These are phyloP conservation scores for Parnassius orleans DNA, from an alignment of 2,888 invertebrate genomes.

Conservation along the genomic window DNA sequence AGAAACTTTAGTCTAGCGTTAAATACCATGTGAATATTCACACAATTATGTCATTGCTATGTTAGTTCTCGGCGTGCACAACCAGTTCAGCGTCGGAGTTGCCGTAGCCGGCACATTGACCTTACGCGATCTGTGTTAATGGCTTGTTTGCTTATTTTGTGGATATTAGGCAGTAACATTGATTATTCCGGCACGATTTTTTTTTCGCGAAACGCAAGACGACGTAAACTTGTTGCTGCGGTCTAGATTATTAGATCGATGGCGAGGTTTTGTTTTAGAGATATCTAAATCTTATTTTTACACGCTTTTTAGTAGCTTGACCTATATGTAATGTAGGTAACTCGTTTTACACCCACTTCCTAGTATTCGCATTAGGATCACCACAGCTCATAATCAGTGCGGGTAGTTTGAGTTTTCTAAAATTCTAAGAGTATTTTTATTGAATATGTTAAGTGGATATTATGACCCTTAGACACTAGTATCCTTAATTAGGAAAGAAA, in stretches of 20 bases:
- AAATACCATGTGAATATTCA: constrained; percentile 46
- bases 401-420: too few relatives aligned
- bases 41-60: constrained; percentile 45
- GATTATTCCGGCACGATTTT: constrained; percentile 16
- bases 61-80: constrained; percentile 28
- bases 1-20: constrained; percentile 14
- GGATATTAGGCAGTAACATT: constrained; percentile 9
- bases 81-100: constrained; percentile 7
- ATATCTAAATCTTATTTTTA: too few relatives aligned
- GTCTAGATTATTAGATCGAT: constrained; percentile 6
- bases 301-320: too few relatives aligned
- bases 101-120: constrained; percentile 13
- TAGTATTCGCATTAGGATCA: too few relatives aligned
- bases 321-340: too few relatives aligned
- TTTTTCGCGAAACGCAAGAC: not conserved
- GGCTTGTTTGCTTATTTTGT: constrained; percentile 21
- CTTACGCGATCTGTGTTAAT: constrained; percentile 27
- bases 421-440: too few relatives aligned
- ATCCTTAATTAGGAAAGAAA: too few relatives aligned
- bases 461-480: too few relatives aligned
- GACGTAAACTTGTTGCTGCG: too few relatives aligned
- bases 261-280: not conserved
- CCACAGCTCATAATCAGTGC: too few relatives aligned
- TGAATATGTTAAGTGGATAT: too few relatives aligned
- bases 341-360: too few relatives aligned